These are phyloP conservation scores for Drosophila mulleri DNA, from an alignment of 2,888 invertebrate species.

Conservation along the genomic window DNA sequence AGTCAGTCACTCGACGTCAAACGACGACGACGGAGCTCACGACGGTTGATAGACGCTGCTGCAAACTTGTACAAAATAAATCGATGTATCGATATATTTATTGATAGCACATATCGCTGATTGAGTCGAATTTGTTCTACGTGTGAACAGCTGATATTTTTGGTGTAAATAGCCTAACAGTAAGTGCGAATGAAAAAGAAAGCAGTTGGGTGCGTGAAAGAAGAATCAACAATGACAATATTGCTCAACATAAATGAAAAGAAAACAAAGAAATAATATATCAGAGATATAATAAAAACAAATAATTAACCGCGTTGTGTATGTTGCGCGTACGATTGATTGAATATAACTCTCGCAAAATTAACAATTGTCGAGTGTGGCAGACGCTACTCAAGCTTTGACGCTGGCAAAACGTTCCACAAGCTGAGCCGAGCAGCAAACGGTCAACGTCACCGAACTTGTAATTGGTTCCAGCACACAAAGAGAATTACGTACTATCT, in stretches of 20 bases:
- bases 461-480: constrained; percentile 52
- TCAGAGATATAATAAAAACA: constrained; percentile 33
- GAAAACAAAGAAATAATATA: constrained; percentile 33
- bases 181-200: constrained; percentile 61
- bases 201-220: constrained; percentile 57
- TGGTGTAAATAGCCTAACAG: constrained; percentile 45
- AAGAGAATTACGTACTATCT: constrained; percentile 40
- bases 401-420: constrained; percentile 48
- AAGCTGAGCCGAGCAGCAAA: constrained; percentile 43
- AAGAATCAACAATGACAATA: constrained; percentile 51
- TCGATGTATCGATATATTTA: constrained; percentile 39
- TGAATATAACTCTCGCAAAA: constrained; percentile 40
- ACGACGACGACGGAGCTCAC: constrained; percentile 34
- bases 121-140: constrained; percentile 33
- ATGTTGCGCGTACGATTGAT: constrained; percentile 45
- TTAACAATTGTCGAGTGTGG: constrained; percentile 29
- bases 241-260: constrained; percentile 60
- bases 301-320: constrained; percentile 43
- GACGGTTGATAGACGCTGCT: constrained; percentile 27
- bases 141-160: constrained; percentile 49
- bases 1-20: constrained; percentile 47
- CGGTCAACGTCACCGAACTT: constrained; percentile 67
- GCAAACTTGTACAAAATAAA: constrained; percentile 25
- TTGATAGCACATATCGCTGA: constrained; percentile 26
- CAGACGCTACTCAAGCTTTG: constrained; percentile 40